Evolutionary conservation across 1,140 invertebrate species (phyloP), one percentile per base, ranked within the genome.

Genomic region (Cecropterus lyciades): DNA sequence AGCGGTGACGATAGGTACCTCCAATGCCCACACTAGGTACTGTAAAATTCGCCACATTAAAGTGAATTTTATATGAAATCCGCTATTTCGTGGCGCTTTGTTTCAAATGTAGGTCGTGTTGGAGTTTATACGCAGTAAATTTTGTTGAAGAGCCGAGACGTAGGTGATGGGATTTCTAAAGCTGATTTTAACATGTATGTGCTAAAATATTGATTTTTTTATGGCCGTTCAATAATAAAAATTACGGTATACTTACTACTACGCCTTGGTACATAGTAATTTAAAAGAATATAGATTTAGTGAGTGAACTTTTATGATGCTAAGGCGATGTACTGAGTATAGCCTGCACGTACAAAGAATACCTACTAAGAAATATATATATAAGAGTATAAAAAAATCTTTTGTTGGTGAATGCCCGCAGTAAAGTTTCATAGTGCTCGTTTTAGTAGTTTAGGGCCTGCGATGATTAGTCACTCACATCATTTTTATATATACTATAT

Each of bases 11-110:
- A 3, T 0, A 14, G n/a, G 13, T 43, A 14, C 40, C 7, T 7
- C n/a, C n/a, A n/a, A 11, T 14, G 13, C 40, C 40, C 10, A 13
- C n/a, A 43, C 40, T 46, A 13, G 33, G 14, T 51, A n/a, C 59
- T 17, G 48, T 52, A 13, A 40, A 51, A 52, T 63, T 63, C 17
- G 33, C 33, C 10, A 62, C 30, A 52, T 42, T 37, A 52, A 27
- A 49, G 17, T 51, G 33, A 63, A 63, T 52, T 63, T 63, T 63
- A 63, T 52, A 63, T 63, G 30, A 63, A 63, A 63, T 62, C 49
- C 46, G 59, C 59, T 49, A 51, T 62, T 62, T 20, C 30, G 48
- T 16, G 20, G 30, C 33, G 59, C 33, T 20, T 63, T 63, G 48
- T 63, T 51, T 16, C 16, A 13, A 43, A 63, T 52, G 59, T 63